phyloP scores from a whole-genome alignment of 2,113 vertebrate genomes.

The Microtus montanus region DNA sequence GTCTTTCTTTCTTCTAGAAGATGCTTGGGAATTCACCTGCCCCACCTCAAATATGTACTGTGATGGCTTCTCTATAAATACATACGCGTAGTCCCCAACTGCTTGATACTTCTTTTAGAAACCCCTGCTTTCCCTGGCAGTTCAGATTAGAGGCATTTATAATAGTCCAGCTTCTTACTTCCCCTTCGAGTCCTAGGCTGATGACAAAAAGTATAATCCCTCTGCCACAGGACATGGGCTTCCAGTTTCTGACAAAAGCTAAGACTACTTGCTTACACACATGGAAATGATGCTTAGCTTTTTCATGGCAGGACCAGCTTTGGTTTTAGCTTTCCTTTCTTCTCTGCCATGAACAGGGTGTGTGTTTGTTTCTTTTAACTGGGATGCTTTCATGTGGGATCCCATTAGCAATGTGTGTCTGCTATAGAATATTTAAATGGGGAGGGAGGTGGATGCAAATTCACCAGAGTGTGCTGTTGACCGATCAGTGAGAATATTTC shows the following conservation, averaged over 20 bases:
- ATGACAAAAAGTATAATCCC: not conserved
- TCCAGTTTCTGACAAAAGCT: not conserved
- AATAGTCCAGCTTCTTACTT: not conserved
- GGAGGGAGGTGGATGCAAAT: not conserved
- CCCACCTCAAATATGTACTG: not conserved
- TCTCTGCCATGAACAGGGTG: not conserved
- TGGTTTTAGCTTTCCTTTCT: not conserved
- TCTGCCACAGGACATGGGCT: not conserved
- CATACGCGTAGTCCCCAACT: no score
- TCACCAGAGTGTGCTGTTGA: not conserved
- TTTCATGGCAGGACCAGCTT: not conserved
- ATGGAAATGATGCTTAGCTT: not conserved
- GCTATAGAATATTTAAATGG: not conserved
- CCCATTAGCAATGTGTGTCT: not conserved
- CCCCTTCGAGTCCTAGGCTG: not conserved
- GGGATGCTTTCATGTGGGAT: not conserved
- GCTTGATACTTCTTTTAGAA: not conserved
- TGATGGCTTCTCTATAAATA: not conserved
- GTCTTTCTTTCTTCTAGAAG: not conserved
- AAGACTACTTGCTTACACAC: not conserved
- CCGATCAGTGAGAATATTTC: no score
- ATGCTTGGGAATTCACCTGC: not conserved
- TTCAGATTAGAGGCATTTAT: not conserved
- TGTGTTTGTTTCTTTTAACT: not conserved
- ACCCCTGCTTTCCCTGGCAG: not conserved